Percentiles rank a stretch among this genome's conserved stretches.
Conservation (phyloP, 2,888 invertebrate genomes). For the Sericinus montela region DNA sequence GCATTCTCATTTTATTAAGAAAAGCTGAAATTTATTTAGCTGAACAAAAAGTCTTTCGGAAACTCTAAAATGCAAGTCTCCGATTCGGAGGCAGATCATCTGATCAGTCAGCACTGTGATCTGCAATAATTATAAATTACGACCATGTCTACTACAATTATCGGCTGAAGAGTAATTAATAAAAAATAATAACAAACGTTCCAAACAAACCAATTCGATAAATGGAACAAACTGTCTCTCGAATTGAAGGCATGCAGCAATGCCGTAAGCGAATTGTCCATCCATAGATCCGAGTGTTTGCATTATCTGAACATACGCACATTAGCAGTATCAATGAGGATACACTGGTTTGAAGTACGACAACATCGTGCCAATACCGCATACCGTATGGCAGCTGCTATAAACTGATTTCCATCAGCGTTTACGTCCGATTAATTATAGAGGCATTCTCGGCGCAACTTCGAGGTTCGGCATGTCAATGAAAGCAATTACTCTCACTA, state of each 20-base stretch:
- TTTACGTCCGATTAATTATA: slow-evolving; percentile 67
- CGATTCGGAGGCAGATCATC: no score
- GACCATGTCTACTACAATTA: no score
- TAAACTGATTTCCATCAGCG: slow-evolving; percentile 50
- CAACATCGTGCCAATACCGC: slow-evolving; percentile 9
- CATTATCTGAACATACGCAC: slow-evolving; percentile 22
- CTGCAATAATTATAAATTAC: no score
- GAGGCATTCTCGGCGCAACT: slow-evolving; percentile 57
- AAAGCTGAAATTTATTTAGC: no score
- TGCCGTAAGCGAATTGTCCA: neutral
- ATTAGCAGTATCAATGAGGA: slow-evolving; percentile 15
- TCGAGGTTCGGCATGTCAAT: slow-evolving; percentile 60
- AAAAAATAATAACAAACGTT: no score
- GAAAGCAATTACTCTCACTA: slow-evolving; percentile 64
- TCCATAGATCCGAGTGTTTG: slow-evolving; percentile 14
- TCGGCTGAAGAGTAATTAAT: no score
- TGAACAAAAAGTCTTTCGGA: no score
- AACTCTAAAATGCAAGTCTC: no score
- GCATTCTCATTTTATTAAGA: no score
- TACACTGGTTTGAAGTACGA: slow-evolving; percentile 6
- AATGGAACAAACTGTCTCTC: no score
- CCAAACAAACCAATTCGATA: no score
- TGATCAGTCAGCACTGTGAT: no score
- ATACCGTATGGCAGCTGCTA: slow-evolving; percentile 27
- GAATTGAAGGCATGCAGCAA: neutral